phyloP scores from a whole-genome alignment of 2,113 vertebrate genomes.

The Calidris pygmaea region DNA sequence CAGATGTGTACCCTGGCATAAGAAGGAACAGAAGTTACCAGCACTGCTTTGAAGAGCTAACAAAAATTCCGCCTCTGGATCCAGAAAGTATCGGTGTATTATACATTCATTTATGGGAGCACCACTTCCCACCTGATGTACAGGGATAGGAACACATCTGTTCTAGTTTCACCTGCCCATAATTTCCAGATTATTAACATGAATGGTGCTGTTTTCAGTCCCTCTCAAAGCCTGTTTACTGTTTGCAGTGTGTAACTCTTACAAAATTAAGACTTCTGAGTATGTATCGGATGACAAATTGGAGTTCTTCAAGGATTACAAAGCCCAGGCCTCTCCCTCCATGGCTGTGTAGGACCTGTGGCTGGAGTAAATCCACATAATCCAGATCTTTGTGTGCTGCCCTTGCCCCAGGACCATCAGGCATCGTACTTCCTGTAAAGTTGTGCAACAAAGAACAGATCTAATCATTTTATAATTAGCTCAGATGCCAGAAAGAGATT shows the following conservation, averaged over 20 bases:
- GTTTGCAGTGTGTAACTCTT: neutral
- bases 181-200: neutral
- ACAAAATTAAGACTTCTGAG: neutral
- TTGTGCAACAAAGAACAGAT: neutral
- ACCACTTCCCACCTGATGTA: neutral
- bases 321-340: neutral
- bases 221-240: neutral
- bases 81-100: neutral
- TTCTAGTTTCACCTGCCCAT: neutral
- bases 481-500: neutral
- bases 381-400: neutral
- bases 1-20: neutral
- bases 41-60: neutral
- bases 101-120: neutral
- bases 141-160: neutral
- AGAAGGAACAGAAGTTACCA: neutral
- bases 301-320: neutral
- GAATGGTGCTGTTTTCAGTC: neutral
- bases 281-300: too few species aligned
- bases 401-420: too few species aligned
- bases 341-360: neutral
- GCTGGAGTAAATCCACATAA: neutral
- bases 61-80: neutral
- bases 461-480: neutral
- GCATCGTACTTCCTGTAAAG: accelerated